These are phyloP conservation scores for Bovichtus diacanthus DNA, from an alignment of 2,797 vertebrate genomes.

Conservation along the genomic window DNA sequence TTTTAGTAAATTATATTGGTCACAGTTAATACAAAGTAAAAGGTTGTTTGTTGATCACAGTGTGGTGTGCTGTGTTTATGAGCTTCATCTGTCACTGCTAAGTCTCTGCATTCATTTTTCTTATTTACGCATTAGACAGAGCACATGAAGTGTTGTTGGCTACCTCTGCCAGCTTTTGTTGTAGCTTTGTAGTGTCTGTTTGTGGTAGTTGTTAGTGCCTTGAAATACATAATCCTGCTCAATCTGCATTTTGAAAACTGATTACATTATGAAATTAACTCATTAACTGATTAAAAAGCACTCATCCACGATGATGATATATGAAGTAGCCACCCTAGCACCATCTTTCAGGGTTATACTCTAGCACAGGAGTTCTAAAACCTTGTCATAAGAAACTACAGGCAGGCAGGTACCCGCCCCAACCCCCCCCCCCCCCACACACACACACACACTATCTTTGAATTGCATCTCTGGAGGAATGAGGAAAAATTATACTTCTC, in stretches of 20 bases:
- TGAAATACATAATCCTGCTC: conserved; percentile 27
- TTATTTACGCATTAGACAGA: conserved; percentile 11
- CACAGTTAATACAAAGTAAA: neutral
- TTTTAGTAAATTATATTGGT: neutral
- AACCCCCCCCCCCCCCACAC: too few species aligned
- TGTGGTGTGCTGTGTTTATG: neutral
- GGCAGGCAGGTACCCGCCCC: too few species aligned
- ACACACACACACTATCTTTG: too few species aligned
- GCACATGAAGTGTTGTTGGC: conserved; percentile 25
- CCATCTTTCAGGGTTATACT: neutral
- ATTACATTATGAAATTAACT: too few species aligned
- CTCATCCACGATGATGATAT: neutral
- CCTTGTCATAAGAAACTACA: neutral
- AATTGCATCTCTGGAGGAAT: conserved; percentile 17
- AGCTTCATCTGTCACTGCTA: conserved; percentile 17
- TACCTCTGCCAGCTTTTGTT: conserved; percentile 13
- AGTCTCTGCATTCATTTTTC: conserved; percentile 4
- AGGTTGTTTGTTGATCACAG: neutral
- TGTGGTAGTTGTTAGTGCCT: conserved; percentile 5
- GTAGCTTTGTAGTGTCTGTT: conserved; percentile 7
- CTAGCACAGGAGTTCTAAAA: neutral
- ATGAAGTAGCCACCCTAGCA: too few species aligned
- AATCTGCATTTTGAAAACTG: conserved; percentile 21
- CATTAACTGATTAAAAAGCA: too few species aligned
- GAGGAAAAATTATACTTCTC: neutral